Evolutionary conservation across 2,797 vertebrate species (phyloP).

Genomic region (Melanotaenia trifasciata): DNA sequence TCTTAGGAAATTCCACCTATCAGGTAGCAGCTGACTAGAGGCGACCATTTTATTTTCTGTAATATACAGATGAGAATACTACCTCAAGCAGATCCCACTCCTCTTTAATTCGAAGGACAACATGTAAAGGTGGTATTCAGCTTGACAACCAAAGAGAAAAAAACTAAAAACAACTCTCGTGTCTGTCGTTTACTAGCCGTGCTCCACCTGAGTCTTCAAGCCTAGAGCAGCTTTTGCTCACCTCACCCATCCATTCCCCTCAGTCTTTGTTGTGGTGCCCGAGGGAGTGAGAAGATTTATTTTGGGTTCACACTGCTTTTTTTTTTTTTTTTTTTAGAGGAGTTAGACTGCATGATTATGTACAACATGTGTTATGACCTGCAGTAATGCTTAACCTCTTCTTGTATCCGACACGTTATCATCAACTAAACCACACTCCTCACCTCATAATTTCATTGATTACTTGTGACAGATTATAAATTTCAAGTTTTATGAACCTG

Average conservation of each 20-base stretch:
- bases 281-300: slow-evolving; percentile 48
- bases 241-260: slow-evolving; percentile 47
- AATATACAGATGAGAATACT: slow-evolving; percentile 2
- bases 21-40: background rate
- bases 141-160: slow-evolving; percentile 43
- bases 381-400: slow-evolving; percentile 11
- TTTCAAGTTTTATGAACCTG: slow-evolving; percentile 29
- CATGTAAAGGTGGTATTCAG: slow-evolving; percentile 49
- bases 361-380: slow-evolving; percentile 1
- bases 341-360: slow-evolving; percentile 9
- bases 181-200: slow-evolving; percentile 22
- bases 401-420: slow-evolving; percentile 1
- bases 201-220: slow-evolving; percentile 50
- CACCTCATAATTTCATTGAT: slow-evolving; percentile 44
- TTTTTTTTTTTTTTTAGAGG: background rate
- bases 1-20: background rate
- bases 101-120: slow-evolving; percentile 34
- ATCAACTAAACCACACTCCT: slow-evolving; percentile 19
- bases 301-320: slow-evolving; percentile 20
- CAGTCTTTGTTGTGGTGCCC: slow-evolving; percentile 32
- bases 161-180: slow-evolving; percentile 19
- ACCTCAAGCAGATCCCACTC: slow-evolving; percentile 33
- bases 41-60: slow-evolving; percentile 3
- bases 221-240: slow-evolving; percentile 50
- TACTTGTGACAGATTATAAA: slow-evolving; percentile 38